Evolutionary conservation across 2,888 invertebrate species (phyloP).

Genomic region (Spilarctia lutea): DNA sequence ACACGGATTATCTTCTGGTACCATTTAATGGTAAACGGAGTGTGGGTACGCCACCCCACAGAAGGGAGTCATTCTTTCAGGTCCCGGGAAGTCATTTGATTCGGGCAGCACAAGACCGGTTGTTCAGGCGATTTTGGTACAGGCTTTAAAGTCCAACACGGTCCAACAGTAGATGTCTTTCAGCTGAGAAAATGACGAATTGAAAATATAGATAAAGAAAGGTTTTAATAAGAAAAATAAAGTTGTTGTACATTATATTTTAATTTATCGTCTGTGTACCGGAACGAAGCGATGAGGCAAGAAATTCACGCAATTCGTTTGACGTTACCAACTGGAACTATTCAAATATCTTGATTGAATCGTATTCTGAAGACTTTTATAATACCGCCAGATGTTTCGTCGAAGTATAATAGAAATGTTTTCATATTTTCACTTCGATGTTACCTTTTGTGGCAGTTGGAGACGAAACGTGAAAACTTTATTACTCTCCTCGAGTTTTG

Average conservation of each 20-base stretch:
- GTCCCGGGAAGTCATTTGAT: no score
- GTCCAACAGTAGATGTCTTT: no score
- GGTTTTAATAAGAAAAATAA: no score
- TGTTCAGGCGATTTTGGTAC: no score
- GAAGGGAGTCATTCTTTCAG: no score
- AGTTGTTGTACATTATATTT: neutral
- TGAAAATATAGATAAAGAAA: no score
- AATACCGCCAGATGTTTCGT: conserved; percentile 26
- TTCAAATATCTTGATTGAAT: conserved; percentile 28
- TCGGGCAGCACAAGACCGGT: neutral
- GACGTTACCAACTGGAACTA: conserved; percentile 24
- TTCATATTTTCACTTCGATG: conserved; percentile 17
- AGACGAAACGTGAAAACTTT: conserved; percentile 12
- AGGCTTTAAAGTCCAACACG: no score
- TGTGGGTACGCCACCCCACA: no score
- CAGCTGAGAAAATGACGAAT: no score
- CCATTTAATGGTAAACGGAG: no score
- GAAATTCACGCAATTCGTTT: conserved; percentile 32
- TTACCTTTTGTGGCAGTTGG: conserved; percentile 14
- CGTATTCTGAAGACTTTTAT: conserved; percentile 26
- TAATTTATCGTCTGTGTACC: conserved; percentile 6
- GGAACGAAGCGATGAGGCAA: neutral
- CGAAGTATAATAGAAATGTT: conserved; percentile 19
- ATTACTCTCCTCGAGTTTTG: conserved; percentile 13
- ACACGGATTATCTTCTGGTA: no score